Evolutionary conservation across 2,888 invertebrate genomes (phyloP), one percentile per base, ranked within the genome.

Genomic region (Nebria brevicollis): DNA sequence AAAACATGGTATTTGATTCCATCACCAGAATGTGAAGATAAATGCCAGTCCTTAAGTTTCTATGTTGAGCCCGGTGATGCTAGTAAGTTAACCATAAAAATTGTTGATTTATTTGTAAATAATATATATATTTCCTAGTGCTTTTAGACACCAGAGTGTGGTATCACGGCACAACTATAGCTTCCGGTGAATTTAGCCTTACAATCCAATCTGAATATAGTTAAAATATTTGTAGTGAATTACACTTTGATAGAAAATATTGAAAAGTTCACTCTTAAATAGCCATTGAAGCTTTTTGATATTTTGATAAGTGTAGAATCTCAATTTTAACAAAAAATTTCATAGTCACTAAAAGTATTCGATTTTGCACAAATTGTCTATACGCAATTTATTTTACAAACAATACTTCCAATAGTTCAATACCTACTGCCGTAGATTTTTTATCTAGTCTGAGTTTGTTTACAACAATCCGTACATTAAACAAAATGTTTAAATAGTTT

Each of bases 181-280:
- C 94, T 72, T 94, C 94, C 84, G 94, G 95, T 6, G 93, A 95
- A 86, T 94, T 97, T 85, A 96, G 97, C 84, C 90, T 97, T 70
- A 96, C 97, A 13, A 93, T 97, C 82, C 97, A 97, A 85, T 97
- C 97, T 0, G 97, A 97, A 88, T 97, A 97, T 89, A 97, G 97
- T 85, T 95, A 91, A 90, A 81, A 54, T 54, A 54, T 54, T 54
- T 11, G 11, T 54, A 54, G 1, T 54, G 54, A 54, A 54, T 7
- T 54, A 6, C 8, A 54, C 8, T 54, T 11, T 54, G 34, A 34
- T 5, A 34, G 1, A 34, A 34, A 34, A 34, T 34, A 34, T 34
- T 34, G 5, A 34, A 34, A 34, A 34, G 34, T 34, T 34, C 34
- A 34, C 34, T 34, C 34, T 34, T 34, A 34, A 34, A 34, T 34